Percentiles rank a stretch among this genome's conserved stretches.
Conservation (phyloP, 2,113 vertebrate species). For the Colossoma macropomum region DNA sequence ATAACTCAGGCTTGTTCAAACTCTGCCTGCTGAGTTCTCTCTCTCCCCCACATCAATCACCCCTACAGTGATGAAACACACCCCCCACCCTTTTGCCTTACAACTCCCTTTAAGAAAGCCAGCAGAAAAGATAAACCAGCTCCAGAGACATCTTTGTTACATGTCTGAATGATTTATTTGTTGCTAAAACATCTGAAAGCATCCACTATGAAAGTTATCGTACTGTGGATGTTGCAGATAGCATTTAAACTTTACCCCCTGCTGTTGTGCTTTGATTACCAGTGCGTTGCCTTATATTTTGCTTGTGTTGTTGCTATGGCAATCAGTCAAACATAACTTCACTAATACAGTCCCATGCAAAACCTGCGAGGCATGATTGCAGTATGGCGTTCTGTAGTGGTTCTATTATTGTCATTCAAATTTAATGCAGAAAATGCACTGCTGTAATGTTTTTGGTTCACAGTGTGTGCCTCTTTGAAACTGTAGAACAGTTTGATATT, state of each 20-base stretch:
- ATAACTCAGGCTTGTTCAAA: neutral
- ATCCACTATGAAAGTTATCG: slow-evolving; percentile 50
- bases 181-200: slow-evolving; percentile 61
- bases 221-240: slow-evolving; percentile 32
- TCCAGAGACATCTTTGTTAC: slow-evolving; percentile 43
- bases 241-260: slow-evolving; percentile 53
- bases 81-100: slow-evolving; percentile 49
- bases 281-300: slow-evolving; percentile 51
- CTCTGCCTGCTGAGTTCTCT: slow-evolving; percentile 36
- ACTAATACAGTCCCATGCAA: neutral
- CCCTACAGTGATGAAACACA: slow-evolving; percentile 51
- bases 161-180: slow-evolving; percentile 60
- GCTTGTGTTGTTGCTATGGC: neutral
- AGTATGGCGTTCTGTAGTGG: neutral
- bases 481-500: neutral
- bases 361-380: slow-evolving; percentile 4
- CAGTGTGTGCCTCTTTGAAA: too few species aligned
- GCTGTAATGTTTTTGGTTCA: too few species aligned
- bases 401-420: neutral
- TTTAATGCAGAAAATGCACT: too few species aligned
- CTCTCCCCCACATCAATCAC: slow-evolving; percentile 37
- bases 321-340: neutral
- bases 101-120: slow-evolving; percentile 58
- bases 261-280: slow-evolving; percentile 55
- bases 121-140: slow-evolving; percentile 64